Evolutionary conservation across 2,797 vertebrate species (phyloP), one percentile per base, ranked within the genome.

Genomic region (Gephyroberyx darwinii): DNA sequence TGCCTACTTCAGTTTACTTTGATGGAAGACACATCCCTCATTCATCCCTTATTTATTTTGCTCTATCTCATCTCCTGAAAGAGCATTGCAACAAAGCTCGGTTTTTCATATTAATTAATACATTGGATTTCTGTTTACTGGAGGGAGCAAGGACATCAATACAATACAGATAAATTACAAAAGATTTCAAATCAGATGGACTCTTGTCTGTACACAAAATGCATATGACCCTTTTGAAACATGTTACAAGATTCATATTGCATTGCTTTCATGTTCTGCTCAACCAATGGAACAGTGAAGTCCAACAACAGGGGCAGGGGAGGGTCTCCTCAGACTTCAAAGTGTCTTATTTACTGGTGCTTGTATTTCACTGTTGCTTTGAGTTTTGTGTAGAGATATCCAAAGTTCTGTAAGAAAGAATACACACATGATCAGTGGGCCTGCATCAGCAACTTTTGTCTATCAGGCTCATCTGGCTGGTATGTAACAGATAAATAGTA

Each of bases 321-420:
- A 19, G 12, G 4, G 31, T 52, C 9, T 64, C 60, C 26, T 48
- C 52, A 43, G 70, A 72, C 71, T 67, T 79, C 74, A 78, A 76
- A 84, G 78, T 30, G 35, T 57, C 47, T 9, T n/a, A 9, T 73
- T 93, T 74, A 94, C 59, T 93, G 92, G 58, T 85, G 87, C 77
- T 94, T 95, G 54, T 77, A 82, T 80, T 94, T 95, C 75, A 91
- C 75, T 9, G 83, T 81, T 20, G 85, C 83, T 77, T 92, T 93
- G 55, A 95, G 80, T 78, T 86, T 93, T 37, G 64, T 82, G 79
- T 93, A 95, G 50, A 94, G 52, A 30, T 66, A 82, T 14, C 81
- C 87, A 39, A 93, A 94, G 76, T 92, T 94, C 94, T 95, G 87
- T 9, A 78, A 79, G 75, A 80, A 58, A 77, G 33, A 78, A 65